phyloP scores from a whole-genome alignment of 2,113 vertebrate species.

The Melanotaenia duboulayi region DNA sequence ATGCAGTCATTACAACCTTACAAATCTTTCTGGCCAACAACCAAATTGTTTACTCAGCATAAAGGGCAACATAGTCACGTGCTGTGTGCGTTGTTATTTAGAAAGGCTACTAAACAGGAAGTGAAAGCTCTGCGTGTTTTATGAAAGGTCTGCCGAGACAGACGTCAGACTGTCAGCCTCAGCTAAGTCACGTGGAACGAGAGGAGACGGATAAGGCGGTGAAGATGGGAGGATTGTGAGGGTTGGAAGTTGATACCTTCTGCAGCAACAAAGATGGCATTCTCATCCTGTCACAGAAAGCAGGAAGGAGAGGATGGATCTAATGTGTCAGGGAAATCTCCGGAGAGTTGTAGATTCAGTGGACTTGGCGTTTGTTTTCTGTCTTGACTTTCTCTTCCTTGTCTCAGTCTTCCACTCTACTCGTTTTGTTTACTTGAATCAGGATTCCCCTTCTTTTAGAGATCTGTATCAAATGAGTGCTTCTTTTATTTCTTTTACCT shows the following conservation, averaged over 20 bases:
- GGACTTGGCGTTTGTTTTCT: constrained; percentile 67
- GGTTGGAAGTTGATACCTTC: constrained; percentile 21
- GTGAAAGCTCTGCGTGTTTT: constrained; percentile 20
- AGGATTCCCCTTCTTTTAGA: constrained; percentile 31
- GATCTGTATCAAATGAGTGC: constrained; percentile 3
- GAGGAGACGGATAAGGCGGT: constrained; percentile 31
- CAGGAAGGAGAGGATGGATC: constrained; percentile 28
- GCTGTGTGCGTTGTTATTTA: neutral
- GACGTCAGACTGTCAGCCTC: constrained; percentile 24
- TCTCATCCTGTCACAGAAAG: constrained; percentile 26
- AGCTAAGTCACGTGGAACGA: constrained; percentile 18
- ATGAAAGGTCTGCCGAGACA: too few species aligned
- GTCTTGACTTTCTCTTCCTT: constrained; percentile 38
- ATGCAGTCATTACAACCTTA: neutral
- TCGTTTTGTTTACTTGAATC: constrained; percentile 67
- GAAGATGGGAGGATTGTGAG: constrained; percentile 19
- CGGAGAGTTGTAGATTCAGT: constrained; percentile 49
- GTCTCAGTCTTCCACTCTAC: constrained; percentile 21
- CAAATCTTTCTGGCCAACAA: neutral
- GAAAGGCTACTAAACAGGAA: neutral
- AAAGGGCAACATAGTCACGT: neutral
- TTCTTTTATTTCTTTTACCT: constrained; percentile 11
- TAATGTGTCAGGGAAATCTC: constrained; percentile 45
- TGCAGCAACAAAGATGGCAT: constrained; percentile 18
- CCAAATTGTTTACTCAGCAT: neutral